phyloP scores from a whole-genome alignment of 1,140 invertebrate genomes.

The Chrysopa pallens region DNA sequence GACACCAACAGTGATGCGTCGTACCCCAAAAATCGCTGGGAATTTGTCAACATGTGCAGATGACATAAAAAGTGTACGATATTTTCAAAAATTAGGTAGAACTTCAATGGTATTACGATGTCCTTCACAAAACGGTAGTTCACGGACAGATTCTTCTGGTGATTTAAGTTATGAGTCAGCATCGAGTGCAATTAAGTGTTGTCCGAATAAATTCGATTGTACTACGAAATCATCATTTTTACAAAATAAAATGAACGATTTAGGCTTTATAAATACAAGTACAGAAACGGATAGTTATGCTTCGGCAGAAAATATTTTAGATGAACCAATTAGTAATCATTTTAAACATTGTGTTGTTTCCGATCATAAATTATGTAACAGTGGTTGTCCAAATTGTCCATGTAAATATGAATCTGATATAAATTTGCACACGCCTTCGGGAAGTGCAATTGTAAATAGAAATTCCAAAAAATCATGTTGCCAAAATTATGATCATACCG shows the following conservation, averaged over 20 bases:
- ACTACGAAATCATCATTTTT: not conserved
- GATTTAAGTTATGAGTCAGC: constrained; percentile 34
- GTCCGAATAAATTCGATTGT: constrained; percentile 10
- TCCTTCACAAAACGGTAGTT: constrained; percentile 5
- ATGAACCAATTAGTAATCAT: constrained; percentile 8
- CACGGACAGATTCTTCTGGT: constrained; percentile 22
- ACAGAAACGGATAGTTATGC: constrained; percentile 20
- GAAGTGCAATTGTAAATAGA: not conserved
- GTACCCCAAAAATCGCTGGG: constrained; percentile 44
- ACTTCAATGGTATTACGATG: constrained; percentile 9
- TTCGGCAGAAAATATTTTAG: constrained; percentile 24
- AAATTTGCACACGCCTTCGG: not conserved
- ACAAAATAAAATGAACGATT: not conserved
- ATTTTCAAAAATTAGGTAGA: constrained; percentile 30
- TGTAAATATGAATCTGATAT: not conserved
- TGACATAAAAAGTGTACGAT: constrained; percentile 36
- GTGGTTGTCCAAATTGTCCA: not conserved
- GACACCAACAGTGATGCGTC: constrained; percentile 33
- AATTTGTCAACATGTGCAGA: constrained; percentile 45
- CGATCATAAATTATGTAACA: not conserved
- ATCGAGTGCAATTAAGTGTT: constrained; percentile 17
- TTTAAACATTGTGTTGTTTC: not conserved
- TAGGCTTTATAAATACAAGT: not conserved
- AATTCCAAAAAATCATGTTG: not conserved
- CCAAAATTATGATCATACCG: not conserved